Evolutionary conservation across 1,140 invertebrate genomes (phyloP), one percentile per base, ranked within the genome.

Genomic region (Brachionus plicatilis): DNA sequence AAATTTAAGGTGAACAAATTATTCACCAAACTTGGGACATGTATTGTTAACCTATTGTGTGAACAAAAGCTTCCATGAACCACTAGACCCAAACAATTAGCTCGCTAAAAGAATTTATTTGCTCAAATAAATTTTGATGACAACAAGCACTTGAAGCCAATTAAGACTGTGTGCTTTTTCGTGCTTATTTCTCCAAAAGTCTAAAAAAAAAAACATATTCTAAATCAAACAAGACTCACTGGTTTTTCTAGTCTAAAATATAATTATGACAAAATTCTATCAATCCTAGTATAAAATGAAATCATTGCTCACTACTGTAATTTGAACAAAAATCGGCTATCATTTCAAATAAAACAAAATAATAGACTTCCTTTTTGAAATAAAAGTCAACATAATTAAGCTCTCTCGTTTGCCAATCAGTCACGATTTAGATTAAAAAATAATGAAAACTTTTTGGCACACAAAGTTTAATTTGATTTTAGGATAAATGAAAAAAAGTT

Each of bases 341-440:
- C 66, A 33, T 68, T 14, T 6, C 4, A 68, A 68, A 24, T 7
- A 68, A 33, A 68, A 37, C 12, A n/a, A 75, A 75, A 75, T 43
- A 75, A 43, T 75, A 14, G 37, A 75, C 41, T 75, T 75, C 70
- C 33, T 68, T 41, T 72, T 41, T 72, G 17, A 33, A 43, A 20
- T 72, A 50, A 75, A 76, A 76, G 72, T 76, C 72, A 76, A 76
- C 27, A 76, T 76, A 76, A 76, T 76, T 29, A 76, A 76, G 43
- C 24, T 27, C 27, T 60, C 53, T 60, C 53, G 33, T 50, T 76
- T 37, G 24, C 20, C 17, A 76, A 76, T 76, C 20, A 76, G 45
- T 76, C 72, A 76, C 72, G 72, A 47, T 50, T 47, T 20, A 11
- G 33, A 47, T 47, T 27, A 50, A 76, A 76, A 47, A 76, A 27